Percentiles rank a stretch among this genome's conserved stretches.
These are phyloP conservation scores for Clusia tigrina DNA, from an alignment of 2,888 invertebrate species.

Conservation along the genomic window DNA sequence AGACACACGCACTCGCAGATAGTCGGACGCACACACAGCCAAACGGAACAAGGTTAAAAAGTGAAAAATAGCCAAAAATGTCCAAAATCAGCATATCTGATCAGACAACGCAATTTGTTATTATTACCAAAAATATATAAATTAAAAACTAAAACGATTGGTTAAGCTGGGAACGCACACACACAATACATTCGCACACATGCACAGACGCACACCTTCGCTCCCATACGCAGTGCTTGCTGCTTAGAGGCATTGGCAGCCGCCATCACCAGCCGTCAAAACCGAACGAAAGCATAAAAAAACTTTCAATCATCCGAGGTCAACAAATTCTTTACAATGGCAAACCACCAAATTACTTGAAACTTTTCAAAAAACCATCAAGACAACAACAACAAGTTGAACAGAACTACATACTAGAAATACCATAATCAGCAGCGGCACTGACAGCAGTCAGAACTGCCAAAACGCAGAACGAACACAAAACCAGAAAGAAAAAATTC, in stretches of 20 bases:
- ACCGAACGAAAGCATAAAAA: conserved; percentile 14
- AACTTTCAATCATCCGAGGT: conserved; percentile 33
- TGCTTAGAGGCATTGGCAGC: too few relatives aligned
- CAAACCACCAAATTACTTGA: conserved; percentile 9
- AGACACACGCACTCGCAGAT: too few relatives aligned
- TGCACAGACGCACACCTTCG: neutral
- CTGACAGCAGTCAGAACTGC: neutral
- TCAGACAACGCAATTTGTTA: neutral
- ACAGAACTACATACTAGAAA: neutral
- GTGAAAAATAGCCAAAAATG: conserved; percentile 2
- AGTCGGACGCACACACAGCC: neutral
- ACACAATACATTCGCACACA: neutral
- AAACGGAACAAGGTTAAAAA: too few relatives aligned
- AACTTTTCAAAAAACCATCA: neutral
- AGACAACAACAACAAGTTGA: neutral
- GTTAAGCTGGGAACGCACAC: neutral
- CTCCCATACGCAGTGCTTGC: neutral
- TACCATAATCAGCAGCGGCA: neutral
- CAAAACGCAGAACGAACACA: neutral
- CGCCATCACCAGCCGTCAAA: neutral
- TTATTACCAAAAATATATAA: neutral
- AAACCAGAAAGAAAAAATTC: neutral
- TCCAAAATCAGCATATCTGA: neutral
- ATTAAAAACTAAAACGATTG: neutral
- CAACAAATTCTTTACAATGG: conserved; percentile 27